These are phyloP conservation scores for Pomatostomus ruficeps DNA, from an alignment of 2,113 vertebrate genomes.

Conservation along the genomic window DNA sequence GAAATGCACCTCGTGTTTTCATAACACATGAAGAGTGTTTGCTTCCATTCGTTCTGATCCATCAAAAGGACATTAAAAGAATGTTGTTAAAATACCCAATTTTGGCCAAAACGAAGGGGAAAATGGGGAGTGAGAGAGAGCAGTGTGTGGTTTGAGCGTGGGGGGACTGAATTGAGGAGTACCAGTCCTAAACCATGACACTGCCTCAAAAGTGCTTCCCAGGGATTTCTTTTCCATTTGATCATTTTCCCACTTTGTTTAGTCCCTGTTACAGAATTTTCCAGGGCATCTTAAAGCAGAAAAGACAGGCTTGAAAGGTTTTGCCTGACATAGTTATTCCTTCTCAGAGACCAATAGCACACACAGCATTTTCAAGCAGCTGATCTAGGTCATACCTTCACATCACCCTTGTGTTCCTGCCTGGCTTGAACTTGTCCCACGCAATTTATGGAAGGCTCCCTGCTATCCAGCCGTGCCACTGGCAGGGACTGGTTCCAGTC, in stretches of 20 bases:
- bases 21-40: not conserved
- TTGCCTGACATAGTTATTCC: not conserved
- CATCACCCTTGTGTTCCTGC: not conserved
- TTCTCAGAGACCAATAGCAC: not conserved
- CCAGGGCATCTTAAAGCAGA: not conserved
- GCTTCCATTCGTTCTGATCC: not conserved
- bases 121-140: not conserved
- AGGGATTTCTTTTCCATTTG: not conserved
- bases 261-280: not conserved
- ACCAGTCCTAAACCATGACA: not conserved
- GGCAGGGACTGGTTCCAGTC: not conserved
- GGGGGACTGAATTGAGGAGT: not conserved
- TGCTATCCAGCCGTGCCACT: not conserved
- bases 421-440: not conserved
- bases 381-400: not conserved
- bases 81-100: not conserved
- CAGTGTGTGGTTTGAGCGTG: not conserved
- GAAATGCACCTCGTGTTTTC: not conserved
- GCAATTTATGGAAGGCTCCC: not conserved
- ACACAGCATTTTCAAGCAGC: not conserved
- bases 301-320: not conserved
- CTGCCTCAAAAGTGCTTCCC: not conserved
- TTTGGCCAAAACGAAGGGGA: not conserved
- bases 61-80: not conserved
- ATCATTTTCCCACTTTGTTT: not conserved